Base-by-base conservation (phyloP, 2,797 vertebrate genomes). In the Cryptoblepharus egeriae region DNA sequence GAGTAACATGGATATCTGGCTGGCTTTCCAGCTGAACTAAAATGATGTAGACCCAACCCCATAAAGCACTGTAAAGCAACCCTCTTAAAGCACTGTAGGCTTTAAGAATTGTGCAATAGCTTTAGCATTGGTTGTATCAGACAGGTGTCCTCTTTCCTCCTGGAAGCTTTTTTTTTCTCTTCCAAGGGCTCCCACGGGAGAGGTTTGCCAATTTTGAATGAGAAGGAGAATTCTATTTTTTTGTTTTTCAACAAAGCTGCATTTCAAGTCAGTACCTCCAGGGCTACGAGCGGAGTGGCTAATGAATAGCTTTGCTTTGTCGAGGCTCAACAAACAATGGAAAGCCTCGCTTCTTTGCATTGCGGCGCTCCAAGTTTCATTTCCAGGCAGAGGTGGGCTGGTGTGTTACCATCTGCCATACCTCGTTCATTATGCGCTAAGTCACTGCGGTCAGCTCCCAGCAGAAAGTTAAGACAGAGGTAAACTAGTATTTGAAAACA, bases 401-500 rank as follows among this genome's bases (percentile, higher is more conserved):
- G 58, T 76, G n/a, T 79, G 58, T 67, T 37, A 74, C 82, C 84
- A 61, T 85, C 90, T 92, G 85, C 91, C 82, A 78, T 67, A n/a
- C 63, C 76, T 81, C 15, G 5, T 85, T 93, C 92, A 85, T 89
- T 88, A 84, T 71, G 81, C 87, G 0, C 85, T 57, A 12, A 92
- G 90, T 72, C 89, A 77, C 69, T 16, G 69, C 67, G 84, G 84
- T 90, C 90, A 90, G 85, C 83, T 90, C 92, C 86, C 75, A 26
- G 87, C 86, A 76, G 91, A 91, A 64, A 93, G 92, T 64, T 2
- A 87, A 87, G 88, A 85, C 15, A 3, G 83, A 82, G 86, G 87
- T 61, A 85, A 80, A 84, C 83, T 83, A 37, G 57, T 85, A 67
- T 92, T 86, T 91, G 90, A 39, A 91, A 92, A 94, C 88, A 92